These are phyloP conservation scores for Elysia chlorotica DNA, from an alignment of 1,140 invertebrate species.

Conservation along the genomic window DNA sequence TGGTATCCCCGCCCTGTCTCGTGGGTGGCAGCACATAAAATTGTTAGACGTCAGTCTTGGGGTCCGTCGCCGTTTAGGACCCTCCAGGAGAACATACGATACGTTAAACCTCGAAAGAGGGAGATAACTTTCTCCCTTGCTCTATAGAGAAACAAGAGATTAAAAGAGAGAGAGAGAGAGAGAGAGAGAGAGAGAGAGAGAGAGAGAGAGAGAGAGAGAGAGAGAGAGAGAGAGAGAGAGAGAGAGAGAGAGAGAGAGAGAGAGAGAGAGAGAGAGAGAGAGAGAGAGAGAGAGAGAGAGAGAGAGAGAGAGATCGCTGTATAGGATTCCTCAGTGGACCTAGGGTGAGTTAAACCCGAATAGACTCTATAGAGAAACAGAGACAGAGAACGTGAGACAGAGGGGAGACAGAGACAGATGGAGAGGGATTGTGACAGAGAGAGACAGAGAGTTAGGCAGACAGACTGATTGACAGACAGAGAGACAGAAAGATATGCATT, in stretches of 20 bases:
- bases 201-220: not conserved
- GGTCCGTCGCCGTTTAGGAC: too few species aligned
- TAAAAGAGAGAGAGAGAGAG: not conserved
- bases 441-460: not conserved
- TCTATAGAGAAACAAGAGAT: too few species aligned
- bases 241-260: not conserved
- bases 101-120: too few species aligned
- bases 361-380: not conserved
- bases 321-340: too few species aligned
- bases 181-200: not conserved
- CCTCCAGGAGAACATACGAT: too few species aligned
- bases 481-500: not conserved
- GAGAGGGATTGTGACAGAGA: not conserved
- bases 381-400: not conserved
- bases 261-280: not conserved
- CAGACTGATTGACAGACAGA: not conserved
- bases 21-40: too few species aligned
- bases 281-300: not conserved
- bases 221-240: not conserved
- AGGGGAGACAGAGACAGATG: not conserved
- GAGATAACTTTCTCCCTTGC: too few species aligned
- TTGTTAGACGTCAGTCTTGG: too few species aligned
- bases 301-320: not conserved
- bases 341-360: not conserved
- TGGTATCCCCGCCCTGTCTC: too few species aligned